Base-by-base conservation (phyloP, 2,113 vertebrate genomes). In the Vombatus ursinus region DNA sequence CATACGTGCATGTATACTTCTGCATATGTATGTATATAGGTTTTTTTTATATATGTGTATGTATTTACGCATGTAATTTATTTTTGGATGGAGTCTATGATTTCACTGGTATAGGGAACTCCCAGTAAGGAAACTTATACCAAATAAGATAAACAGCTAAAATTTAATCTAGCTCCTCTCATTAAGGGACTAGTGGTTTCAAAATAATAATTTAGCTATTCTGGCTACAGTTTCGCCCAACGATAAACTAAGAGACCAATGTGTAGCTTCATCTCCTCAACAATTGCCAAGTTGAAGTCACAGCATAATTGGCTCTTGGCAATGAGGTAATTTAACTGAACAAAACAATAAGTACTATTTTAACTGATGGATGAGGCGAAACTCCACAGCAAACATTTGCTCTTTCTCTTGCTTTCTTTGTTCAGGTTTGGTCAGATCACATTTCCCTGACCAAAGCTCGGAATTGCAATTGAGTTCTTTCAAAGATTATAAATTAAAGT, bases 381-480 rank as follows among this genome's bases (percentile, higher is more conserved):
- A 94, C 57, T 94, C 91, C 92, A 37, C 84, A 90, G 52, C 93
- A 95, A 50, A 25, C 57, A 77, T 90, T 48, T 1, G 51, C 50
- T 84, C 95, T 92, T 97, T 97, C 89, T 91, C 96, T 91, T 93
- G 92, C 95, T 95, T 97, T 77, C 68, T 68, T 94, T 89, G 96
- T 93, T 93, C 44, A 95, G 49, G 50, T 92, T 28, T 96, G 47
- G 91, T 95, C 95, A 95, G 68, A 37, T 92, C 93, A 95, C 57
- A 94, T 89, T 95, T 95, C 94, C 91, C 68, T 91, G 90, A 91
- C 57, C 90, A 95, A 93, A 97, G 93, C 92, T 91, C 94, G 51
- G 90, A 77, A 95, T 93, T 97, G 61, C 96, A 96, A 92, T 96
- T 94, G 94, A 95, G 89, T 51, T 92, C 49, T 96, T 96, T 97